phyloP scores from a whole-genome alignment of 2,113 vertebrate genomes.

The Ellobius talpinus region DNA sequence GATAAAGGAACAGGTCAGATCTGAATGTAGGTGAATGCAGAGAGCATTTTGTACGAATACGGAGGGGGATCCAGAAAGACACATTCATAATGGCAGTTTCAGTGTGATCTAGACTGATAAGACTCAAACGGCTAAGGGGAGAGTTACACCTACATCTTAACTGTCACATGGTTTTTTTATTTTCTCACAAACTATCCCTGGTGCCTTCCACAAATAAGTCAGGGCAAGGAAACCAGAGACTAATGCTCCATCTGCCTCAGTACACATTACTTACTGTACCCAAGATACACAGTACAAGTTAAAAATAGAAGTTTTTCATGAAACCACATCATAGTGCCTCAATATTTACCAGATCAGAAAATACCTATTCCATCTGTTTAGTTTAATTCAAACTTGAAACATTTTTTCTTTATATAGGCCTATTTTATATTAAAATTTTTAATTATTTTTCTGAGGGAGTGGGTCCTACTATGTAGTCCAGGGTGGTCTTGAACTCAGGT shows the following conservation, averaged over 20 bases:
- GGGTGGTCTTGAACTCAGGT: not conserved
- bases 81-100: constrained; percentile 32
- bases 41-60: not conserved
- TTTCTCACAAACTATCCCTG: not conserved
- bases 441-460: not conserved
- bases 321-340: constrained; percentile 16
- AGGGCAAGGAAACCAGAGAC: not conserved
- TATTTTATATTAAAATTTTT: not conserved
- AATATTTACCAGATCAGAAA: constrained; percentile 39
- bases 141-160: not conserved
- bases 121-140: constrained; percentile 18
- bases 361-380: not conserved
- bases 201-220: constrained; percentile 38
- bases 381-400: constrained; percentile 2
- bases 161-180: not conserved
- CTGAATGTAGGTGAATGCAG: not conserved
- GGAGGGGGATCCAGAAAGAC: not conserved
- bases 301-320: not conserved
- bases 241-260: not conserved
- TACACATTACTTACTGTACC: not conserved
- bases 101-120: not conserved
- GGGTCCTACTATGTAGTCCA: not conserved
- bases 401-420: constrained; percentile 21
- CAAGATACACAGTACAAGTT: constrained; percentile 2
- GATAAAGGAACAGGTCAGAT: not conserved